Base-by-base conservation (phyloP, 2,888 invertebrate genomes). In the Nemotelus nigrinus region DNA sequence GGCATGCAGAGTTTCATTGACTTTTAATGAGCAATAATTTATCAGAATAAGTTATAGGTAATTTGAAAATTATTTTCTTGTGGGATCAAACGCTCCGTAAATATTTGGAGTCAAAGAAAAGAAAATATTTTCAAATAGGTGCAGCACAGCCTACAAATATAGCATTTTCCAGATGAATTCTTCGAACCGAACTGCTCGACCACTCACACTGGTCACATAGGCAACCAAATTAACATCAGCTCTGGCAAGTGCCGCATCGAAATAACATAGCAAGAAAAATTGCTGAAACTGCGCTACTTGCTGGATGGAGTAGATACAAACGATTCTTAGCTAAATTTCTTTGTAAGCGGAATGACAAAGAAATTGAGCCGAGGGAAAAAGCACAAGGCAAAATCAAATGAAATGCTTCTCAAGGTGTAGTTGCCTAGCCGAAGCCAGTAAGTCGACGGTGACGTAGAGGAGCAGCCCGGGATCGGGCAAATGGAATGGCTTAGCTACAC, bases 401-500 rank as follows among this genome's bases (percentile, higher is more conserved):
- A 70, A 70, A 70, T 47, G 70, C 55, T 70, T 70, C 70, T 43
- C 70, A 70, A 70, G 70, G 70, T 70, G 70, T 50, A 25, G 41
- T 43, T 41, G 63, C 41, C 4, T 5, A 39, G 63, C 39, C 43
- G 63, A 5, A 67, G 65, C 65, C 65, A 47, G 25, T 45, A 7
- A 47, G 45, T 45, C 65, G n/a, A 25, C 10, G 57, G n/a, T 48
- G 67, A 4, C 8, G n/a, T n/a, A 5, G 41, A 55, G n/a, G 43
- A 55, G 53, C 39, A 53, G 53, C 55, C 55, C 55, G 25, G 44
- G 55, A 50, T 41, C 55, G 70, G 70, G 55, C 70, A 8, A 70
- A 70, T 25, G 70, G 70, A 70, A 70, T 70, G 70, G 70, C 70
- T 55, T 55, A 43, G 70, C 70, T 55, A 70, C 70, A 70, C 70